These are phyloP conservation scores for Lamellibrachia satsuma DNA, from an alignment of 2,888 invertebrate genomes.

Conservation along the genomic window DNA sequence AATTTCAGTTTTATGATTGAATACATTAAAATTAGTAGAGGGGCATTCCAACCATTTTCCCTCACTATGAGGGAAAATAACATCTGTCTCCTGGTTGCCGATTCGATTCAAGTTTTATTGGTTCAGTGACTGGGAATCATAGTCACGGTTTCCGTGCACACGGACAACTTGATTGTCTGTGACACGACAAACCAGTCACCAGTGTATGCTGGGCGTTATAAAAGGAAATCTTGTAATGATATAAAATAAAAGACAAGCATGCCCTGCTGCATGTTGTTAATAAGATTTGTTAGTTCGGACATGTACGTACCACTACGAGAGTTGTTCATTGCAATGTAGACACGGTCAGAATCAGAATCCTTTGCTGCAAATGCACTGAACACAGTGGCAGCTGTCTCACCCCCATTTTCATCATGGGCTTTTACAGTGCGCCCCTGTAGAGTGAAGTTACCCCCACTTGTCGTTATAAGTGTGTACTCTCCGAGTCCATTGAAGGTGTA, in stretches of 20 bases:
- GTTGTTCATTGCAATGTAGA: conserved; percentile 23
- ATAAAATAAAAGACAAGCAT: background rate
- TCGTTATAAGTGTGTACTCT: conserved; percentile 34
- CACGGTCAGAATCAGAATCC: conserved; percentile 20
- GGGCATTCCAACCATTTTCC: too few relatives aligned
- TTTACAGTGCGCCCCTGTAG: conserved; percentile 34
- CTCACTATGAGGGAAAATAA: too few relatives aligned
- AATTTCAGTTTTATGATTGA: too few relatives aligned
- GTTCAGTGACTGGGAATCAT: too few relatives aligned
- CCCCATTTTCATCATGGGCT: conserved; percentile 17
- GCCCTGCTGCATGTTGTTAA: background rate
- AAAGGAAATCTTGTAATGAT: background rate
- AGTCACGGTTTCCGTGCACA: too few relatives aligned
- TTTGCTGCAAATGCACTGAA: conserved; percentile 34
- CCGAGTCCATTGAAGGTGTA: conserved; percentile 37
- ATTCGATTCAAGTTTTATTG: too few relatives aligned
- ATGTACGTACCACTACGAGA: conserved; percentile 23
- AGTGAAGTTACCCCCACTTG: conserved; percentile 19
- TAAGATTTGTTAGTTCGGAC: background rate
- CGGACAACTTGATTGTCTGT: too few relatives aligned
- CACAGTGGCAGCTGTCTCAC: conserved; percentile 29
- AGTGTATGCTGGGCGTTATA: too few relatives aligned
- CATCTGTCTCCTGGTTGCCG: too few relatives aligned
- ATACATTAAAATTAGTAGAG: too few relatives aligned
- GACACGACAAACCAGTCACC: too few relatives aligned